phyloP scores from a whole-genome alignment of 1,140 invertebrate genomes.

The Leptinotarsa undecemlineata region DNA sequence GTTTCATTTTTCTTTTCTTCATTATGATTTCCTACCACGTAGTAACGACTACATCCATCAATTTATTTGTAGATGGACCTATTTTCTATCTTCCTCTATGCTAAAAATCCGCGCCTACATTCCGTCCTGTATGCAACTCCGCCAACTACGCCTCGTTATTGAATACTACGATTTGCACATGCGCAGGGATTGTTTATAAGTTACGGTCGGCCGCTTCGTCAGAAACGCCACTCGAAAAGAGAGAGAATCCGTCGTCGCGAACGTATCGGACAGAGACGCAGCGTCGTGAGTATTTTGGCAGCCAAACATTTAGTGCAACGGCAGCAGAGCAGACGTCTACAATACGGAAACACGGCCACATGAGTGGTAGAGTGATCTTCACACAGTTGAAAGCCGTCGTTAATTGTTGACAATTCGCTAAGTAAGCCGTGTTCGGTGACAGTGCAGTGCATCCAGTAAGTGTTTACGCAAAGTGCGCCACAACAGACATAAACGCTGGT shows the following conservation, averaged over 20 bases:
- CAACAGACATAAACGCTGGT: slow-evolving; percentile 9
- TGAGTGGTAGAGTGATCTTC: slow-evolving; percentile 15
- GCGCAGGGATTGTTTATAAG: slow-evolving; percentile 57
- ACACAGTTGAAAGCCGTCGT: background rate
- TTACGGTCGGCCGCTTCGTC: slow-evolving; percentile 39
- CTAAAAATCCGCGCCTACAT: background rate
- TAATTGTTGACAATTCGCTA: background rate
- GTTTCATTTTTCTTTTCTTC: too few species aligned
- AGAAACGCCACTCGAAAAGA: slow-evolving; percentile 24
- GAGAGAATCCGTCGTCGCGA: background rate
- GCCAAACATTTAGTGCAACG: slow-evolving; percentile 27
- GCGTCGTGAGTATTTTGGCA: slow-evolving; percentile 11
- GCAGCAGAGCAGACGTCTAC: slow-evolving; percentile 24
- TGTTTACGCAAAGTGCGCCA: slow-evolving; percentile 13
- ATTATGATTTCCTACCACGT: too few species aligned
- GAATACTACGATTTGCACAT: slow-evolving; percentile 52
- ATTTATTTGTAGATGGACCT: too few species aligned
- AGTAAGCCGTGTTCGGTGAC: background rate
- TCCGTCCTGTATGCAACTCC: slow-evolving; percentile 11
- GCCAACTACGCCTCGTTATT: slow-evolving; percentile 40
- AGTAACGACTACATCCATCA: too few species aligned
- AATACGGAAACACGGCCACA: slow-evolving; percentile 21
- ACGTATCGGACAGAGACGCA: slow-evolving; percentile 25
- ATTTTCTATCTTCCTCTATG: too few species aligned
- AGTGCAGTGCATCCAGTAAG: background rate